Conservation (phyloP, 2,113 vertebrate species). For the Daubentonia madagascariensis region DNA sequence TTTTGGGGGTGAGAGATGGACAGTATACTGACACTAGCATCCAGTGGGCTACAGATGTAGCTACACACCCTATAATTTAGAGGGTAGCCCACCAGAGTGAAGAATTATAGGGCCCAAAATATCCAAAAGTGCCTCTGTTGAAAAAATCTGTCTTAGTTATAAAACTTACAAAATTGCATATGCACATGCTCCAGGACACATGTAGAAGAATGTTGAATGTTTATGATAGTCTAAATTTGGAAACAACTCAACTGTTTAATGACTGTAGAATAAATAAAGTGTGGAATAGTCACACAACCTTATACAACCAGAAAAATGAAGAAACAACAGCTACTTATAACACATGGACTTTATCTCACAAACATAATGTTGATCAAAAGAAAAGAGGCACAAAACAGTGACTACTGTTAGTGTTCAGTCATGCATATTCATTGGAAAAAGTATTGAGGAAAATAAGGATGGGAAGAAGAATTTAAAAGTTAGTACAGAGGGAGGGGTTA, state of each 20-base stretch:
- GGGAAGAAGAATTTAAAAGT: neutral
- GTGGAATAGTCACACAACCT: neutral
- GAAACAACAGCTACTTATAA: neutral
- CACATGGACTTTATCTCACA: neutral
- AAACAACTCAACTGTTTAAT: neutral
- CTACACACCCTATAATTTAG: neutral
- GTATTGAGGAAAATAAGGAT: neutral
- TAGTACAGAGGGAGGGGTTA: neutral
- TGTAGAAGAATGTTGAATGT: neutral
- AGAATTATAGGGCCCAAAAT: neutral
- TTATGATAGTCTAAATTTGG: neutral
- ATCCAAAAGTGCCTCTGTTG: neutral
- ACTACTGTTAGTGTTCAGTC: neutral
- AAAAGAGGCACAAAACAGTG: neutral
- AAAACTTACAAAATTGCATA: neutral
- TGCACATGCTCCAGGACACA: neutral
- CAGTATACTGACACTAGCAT: neutral
- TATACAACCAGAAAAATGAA: neutral
- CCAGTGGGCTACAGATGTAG: neutral
- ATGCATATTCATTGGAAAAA: neutral
- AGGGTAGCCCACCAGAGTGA: neutral
- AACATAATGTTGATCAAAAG: neutral
- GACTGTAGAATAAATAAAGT: neutral
- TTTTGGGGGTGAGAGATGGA: accelerated
- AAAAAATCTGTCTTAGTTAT: neutral